Percentiles rank a stretch among this genome's conserved stretches.
Conservation (phyloP, 2,797 vertebrate species). For the Sebastes oblongus region DNA sequence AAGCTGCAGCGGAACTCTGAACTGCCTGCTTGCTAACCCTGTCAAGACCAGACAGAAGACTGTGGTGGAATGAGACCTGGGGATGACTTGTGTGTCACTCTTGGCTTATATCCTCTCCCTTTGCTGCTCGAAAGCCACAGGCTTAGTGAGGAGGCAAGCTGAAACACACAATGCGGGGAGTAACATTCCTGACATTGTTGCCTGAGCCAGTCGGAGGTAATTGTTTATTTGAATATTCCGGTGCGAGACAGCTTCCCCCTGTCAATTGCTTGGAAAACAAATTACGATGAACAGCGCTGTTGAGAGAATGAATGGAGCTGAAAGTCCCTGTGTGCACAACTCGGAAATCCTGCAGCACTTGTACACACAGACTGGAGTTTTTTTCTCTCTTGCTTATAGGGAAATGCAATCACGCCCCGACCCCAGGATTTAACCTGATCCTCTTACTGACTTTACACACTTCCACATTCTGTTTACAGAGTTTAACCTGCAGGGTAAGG, state of each 20-base stretch:
- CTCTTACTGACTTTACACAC: slow-evolving; percentile 15
- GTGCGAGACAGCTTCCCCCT: slow-evolving; percentile 56
- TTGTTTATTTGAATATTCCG: slow-evolving; percentile 79
- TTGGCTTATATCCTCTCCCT: slow-evolving; percentile 41
- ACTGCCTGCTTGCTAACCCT: slow-evolving; percentile 40
- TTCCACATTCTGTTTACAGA: slow-evolving; percentile 26
- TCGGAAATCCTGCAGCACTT: slow-evolving; percentile 45
- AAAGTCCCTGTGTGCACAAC: slow-evolving; percentile 39
- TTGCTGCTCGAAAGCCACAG: slow-evolving; percentile 43
- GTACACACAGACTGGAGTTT: background rate
- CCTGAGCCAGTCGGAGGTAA: slow-evolving; percentile 64
- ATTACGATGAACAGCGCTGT: slow-evolving; percentile 40
- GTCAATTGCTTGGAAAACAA: slow-evolving; percentile 64
- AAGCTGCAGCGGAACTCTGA: slow-evolving; percentile 43
- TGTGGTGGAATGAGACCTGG: slow-evolving; percentile 45
- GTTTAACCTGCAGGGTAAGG: slow-evolving; percentile 31
- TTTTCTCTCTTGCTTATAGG: slow-evolving; percentile 1
- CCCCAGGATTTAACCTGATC: slow-evolving; percentile 21
- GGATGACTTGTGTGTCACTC: slow-evolving; percentile 60
- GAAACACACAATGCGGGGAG: slow-evolving; percentile 46
- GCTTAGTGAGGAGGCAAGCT: slow-evolving; percentile 54
- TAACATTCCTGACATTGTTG: slow-evolving; percentile 72
- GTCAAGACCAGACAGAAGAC: slow-evolving; percentile 56
- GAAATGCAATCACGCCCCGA: slow-evolving; percentile 36
- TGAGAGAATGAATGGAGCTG: slow-evolving; percentile 65